phyloP scores from a whole-genome alignment of 2,113 vertebrate genomes.

The Lipotes vexillifer region DNA sequence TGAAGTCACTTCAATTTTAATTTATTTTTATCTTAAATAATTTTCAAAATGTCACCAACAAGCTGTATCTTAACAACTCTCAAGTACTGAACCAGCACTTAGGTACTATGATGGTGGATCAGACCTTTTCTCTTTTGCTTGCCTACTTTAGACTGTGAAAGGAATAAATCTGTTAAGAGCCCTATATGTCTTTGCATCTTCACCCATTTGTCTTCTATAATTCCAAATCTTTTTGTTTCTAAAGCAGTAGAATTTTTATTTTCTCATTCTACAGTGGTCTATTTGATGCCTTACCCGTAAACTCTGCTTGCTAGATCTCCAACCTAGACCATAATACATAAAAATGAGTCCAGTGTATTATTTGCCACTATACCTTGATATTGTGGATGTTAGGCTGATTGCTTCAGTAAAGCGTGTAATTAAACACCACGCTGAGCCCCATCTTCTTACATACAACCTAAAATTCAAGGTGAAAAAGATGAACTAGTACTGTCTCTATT shows the following conservation, averaged over 20 bases:
- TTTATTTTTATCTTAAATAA: neutral
- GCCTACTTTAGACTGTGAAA: neutral
- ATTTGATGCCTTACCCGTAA: neutral
- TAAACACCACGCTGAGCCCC: neutral
- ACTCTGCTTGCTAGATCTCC: neutral
- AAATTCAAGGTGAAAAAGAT: neutral
- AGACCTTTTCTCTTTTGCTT: neutral
- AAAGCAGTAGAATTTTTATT: neutral
- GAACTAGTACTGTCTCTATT: neutral
- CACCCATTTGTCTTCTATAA: neutral
- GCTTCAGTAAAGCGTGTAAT: neutral
- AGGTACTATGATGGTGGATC: neutral
- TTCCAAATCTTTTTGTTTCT: neutral
- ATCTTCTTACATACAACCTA: neutral
- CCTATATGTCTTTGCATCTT: neutral
- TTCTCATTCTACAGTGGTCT: neutral
- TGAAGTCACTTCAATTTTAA: neutral
- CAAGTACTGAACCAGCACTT: neutral
- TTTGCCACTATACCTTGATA: neutral
- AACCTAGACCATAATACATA: neutral
- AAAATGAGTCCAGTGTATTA: neutral
- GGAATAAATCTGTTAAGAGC: neutral
- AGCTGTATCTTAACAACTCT: neutral
- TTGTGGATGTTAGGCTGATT: neutral
- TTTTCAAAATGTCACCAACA: conserved; percentile 18